Evolutionary conservation across 2,888 invertebrate genomes (phyloP).

Genomic region (Ophioninae sp.): DNA sequence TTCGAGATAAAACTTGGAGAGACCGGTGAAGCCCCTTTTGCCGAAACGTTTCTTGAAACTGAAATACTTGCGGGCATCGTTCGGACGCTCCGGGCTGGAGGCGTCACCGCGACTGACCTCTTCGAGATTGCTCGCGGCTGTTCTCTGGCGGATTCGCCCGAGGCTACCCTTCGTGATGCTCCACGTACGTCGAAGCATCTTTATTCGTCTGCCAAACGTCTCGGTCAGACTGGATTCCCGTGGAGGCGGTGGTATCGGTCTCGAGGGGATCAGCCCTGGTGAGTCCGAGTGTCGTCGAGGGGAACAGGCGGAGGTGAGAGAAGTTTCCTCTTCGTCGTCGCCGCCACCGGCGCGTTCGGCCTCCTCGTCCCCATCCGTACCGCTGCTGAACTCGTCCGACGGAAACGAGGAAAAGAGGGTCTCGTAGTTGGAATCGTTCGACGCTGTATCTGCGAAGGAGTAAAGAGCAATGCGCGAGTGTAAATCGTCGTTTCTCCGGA

Average conservation of each 20-base stretch:
- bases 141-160: constrained; percentile 74
- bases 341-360: background rate
- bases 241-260: constrained; percentile 76
- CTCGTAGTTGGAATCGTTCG: constrained; percentile 79
- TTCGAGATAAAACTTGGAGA: constrained; percentile 79
- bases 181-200: constrained; percentile 77
- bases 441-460: constrained; percentile 69
- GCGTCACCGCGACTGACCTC: background rate
- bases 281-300: background rate
- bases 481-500: background rate
- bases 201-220: constrained; percentile 76
- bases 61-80: constrained; percentile 71
- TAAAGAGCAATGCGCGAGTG: background rate
- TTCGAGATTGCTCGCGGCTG: constrained; percentile 49
- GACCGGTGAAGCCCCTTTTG: constrained; percentile 67
- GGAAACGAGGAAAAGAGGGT: constrained; percentile 72
- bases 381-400: constrained; percentile 73
- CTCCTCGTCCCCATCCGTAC: constrained; percentile 44
- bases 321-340: background rate
- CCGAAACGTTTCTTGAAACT: constrained; percentile 75
- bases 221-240: constrained; percentile 75
- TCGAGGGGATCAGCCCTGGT: constrained; percentile 68
- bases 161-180: constrained; percentile 79
- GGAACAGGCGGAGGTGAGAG: background rate
- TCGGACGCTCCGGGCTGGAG: constrained; percentile 11